Base-by-base conservation (phyloP, 2,797 vertebrate genomes). In the Nyctalus aviator region DNA sequence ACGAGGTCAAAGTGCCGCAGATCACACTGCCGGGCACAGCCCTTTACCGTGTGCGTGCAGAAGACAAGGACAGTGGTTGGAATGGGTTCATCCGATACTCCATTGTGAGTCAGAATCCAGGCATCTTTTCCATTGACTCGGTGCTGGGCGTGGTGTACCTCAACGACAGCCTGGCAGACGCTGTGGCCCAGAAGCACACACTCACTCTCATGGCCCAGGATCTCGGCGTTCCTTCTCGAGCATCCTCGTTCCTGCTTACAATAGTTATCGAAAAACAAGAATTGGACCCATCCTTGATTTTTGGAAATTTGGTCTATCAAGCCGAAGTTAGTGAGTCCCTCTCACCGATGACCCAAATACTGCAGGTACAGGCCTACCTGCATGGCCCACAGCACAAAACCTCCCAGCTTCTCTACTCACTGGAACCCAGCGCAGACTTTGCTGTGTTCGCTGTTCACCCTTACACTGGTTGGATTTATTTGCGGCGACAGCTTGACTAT, bases 241-340 rank as follows among this genome's bases (percentile, higher is more conserved):
- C 98, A 81, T 98, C 99, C 37, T 95, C 96, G 0, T 89, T 99
- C 72, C 92, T 84, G 30, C 96, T 99, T 62, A 97, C 97, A 0
- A 98, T 99, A 25, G 79, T 97, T 2, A 72, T 99, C 6, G 98
- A 99, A 73, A 97, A 92, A 37, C 97, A 93, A 12, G 94, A 97
- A 15, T 84, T 86, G 1, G 97, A 95, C 5, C 98, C 98, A 37
- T 71, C 96, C 78, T 96, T 99, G 92, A 96, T 98, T 41, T 99
- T 99, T 86, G 99, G 99, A 97, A 99, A 99, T 0, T 94, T 99
- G 77, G 97, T 99, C 23, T 99, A 99, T 97, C 99, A 99, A 93
- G 98, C 98, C 93, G 99, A 99, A 97, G 98, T 99, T 0, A 99
- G 98, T 23, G 99, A 99, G 97, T 97, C 96, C n/a, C 97, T 98